These are phyloP conservation scores for Paraplagusia blochii DNA, from an alignment of 2,113 vertebrate genomes.

Conservation along the genomic window DNA sequence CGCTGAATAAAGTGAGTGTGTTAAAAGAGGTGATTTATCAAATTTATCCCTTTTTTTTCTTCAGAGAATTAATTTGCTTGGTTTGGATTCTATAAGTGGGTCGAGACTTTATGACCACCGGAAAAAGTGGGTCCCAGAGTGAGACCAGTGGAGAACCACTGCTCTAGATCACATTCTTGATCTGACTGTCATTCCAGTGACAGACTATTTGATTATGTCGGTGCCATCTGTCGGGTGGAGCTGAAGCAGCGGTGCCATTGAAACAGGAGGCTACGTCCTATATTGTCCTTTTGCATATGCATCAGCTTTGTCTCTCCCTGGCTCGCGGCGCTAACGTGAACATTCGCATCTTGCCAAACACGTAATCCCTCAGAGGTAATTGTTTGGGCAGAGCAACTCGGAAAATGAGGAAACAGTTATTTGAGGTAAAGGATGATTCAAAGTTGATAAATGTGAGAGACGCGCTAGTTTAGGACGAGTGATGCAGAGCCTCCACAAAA, in stretches of 20 bases:
- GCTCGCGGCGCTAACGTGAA: constrained; percentile 9
- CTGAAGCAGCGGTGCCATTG: constrained; percentile 35
- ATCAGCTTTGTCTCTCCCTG: constrained; percentile 27
- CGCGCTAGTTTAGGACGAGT: too few relatives aligned
- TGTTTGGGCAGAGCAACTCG: constrained; percentile 28
- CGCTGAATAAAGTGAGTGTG: too few relatives aligned
- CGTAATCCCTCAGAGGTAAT: constrained; percentile 48
- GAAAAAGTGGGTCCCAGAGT: too few relatives aligned
- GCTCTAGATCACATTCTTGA: too few relatives aligned
- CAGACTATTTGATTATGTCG: constrained; percentile 60
- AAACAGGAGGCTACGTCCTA: constrained; percentile 31
- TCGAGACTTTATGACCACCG: too few relatives aligned
- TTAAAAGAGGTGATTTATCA: too few relatives aligned
- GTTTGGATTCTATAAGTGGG: too few relatives aligned
- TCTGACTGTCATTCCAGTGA: too few relatives aligned
- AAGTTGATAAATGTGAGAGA: constrained; percentile 19
- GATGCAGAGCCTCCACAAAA: too few relatives aligned
- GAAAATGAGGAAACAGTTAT: constrained; percentile 30
- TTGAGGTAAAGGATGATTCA: constrained; percentile 59
- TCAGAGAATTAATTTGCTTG: too few relatives aligned
- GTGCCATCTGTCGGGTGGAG: constrained; percentile 65
- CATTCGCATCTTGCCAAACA: constrained; percentile 26
- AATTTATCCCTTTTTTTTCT: too few relatives aligned
- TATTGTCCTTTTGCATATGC: constrained; percentile 39
- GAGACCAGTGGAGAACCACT: too few relatives aligned